Conservation (phyloP, 35 echinoderm and acorn worm genomes). For the Acanthaster planci region DNA sequence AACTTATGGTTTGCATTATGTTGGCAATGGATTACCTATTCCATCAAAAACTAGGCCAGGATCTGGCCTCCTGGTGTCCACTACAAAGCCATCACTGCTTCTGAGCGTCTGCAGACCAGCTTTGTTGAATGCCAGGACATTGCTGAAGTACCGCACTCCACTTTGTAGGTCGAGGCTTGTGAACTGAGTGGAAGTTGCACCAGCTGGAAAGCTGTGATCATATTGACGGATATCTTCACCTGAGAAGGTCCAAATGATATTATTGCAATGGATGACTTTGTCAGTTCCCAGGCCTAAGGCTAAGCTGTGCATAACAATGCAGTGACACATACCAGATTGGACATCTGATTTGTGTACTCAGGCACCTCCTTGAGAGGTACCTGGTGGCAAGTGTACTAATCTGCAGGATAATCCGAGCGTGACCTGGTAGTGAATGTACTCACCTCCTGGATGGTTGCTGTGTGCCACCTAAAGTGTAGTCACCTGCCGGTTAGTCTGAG, state of each 20-base stretch:
- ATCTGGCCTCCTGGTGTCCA: slow-evolving; percentile 17
- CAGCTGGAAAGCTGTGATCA: not conserved
- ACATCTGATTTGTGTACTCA: too few relatives aligned
- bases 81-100: slow-evolving; percentile 40
- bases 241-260: not conserved
- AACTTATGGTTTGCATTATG: too few relatives aligned
- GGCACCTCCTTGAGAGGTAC: too few relatives aligned
- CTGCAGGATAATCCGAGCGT: too few relatives aligned
- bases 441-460: slow-evolving; percentile 14
- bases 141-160: slow-evolving; percentile 39
- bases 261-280: too few relatives aligned
- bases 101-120: slow-evolving; percentile 30
- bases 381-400: too few relatives aligned
- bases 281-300: too few relatives aligned
- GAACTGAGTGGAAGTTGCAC: not conserved
- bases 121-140: slow-evolving; percentile 45
- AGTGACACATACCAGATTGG: too few relatives aligned
- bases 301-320: too few relatives aligned
- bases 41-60: slow-evolving; percentile 47
- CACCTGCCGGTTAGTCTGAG: too few relatives aligned
- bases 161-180: not conserved
- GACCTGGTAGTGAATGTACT: too few relatives aligned
- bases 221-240: slow-evolving; percentile 43
- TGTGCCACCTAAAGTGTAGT: too few relatives aligned
- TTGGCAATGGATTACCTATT: slow-evolving; percentile 10